A percentile compares a stretch with the other conserved stretches of the same genome.
Conservation (phyloP, 2,113 vertebrate genomes). For the Diadophis punctatus region DNA sequence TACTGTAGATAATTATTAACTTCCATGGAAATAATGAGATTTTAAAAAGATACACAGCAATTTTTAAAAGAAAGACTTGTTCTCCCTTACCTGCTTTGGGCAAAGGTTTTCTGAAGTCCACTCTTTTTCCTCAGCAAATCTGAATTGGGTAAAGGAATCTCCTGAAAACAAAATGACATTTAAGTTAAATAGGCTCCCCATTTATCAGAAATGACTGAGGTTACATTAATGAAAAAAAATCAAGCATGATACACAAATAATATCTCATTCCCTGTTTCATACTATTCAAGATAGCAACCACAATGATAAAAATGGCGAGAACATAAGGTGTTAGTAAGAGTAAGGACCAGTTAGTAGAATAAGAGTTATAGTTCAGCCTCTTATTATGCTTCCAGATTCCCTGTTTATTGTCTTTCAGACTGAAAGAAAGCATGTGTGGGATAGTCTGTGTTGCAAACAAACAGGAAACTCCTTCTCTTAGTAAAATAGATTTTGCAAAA, state of each 20-base stretch:
- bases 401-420: not conserved
- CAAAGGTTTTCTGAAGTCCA: conserved; percentile 80
- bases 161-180: conserved; percentile 66
- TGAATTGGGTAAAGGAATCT: conserved; percentile 91
- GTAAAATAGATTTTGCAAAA: not conserved
- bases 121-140: conserved; percentile 90
- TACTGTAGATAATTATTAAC: not conserved
- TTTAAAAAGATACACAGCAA: not conserved
- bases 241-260: fast-evolving
- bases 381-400: not conserved
- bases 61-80: not conserved
- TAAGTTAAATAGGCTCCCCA: not conserved
- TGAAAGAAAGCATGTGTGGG: not conserved
- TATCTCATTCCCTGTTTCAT: not conserved
- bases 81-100: conserved; percentile 74
- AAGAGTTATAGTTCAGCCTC: not conserved
- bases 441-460: not conserved
- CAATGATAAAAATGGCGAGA: not conserved
- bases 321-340: not conserved
- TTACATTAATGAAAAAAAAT: not conserved
- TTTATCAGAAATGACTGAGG: not conserved
- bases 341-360: not conserved
- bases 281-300: not conserved
- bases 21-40: too few relatives aligned
- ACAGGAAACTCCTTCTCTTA: not conserved